Base-by-base conservation (phyloP, 2,888 invertebrate species). In the Ametastegia equiseti region DNA sequence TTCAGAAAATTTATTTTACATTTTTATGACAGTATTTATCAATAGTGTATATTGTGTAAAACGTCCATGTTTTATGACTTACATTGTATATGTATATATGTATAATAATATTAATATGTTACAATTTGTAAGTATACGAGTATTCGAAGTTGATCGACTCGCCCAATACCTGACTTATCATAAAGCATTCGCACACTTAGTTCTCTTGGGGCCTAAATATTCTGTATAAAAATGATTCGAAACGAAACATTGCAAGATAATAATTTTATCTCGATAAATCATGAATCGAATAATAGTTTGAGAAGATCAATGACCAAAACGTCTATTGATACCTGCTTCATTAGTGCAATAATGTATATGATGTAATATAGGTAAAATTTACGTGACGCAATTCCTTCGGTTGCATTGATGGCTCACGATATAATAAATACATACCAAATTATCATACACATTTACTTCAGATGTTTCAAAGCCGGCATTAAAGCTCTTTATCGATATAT, bases 31-130 rank as follows among this genome's bases (percentile, higher is more conserved):
- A 84, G 81, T 84, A 81, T 83, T 83, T n/a, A n/a, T n/a, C 63
- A 78, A 83, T 84, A 83, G 69, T 80, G 79, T 80, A 84, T 83
- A 84, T 81, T 81, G 83, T 84, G 85, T 82, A 84, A 84, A 85
- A 85, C 81, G 81, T 82, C 79, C 81, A 83, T 63, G 39, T 78
- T 80, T 82, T 80, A 81, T 42, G 81, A 82, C 81, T 83, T 83
- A 81, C 80, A 80, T 81, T 83, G 81, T 73, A 36, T 67, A 39
- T 42, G 67, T 77, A 75, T 83, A 82, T 73, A 36, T 67, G 42
- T 42, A 77, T 77, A 75, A 65, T 67, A 54, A 33, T 67, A 78
- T 77, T 57, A 50, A 39, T 78, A 81, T 80, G 39, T 69, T 77
- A 80, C 67, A 80, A 77, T 77, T 69, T 80, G 47, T 45, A 80